Conservation (phyloP, 2,888 invertebrate species). For the Mamestra brassicae region DNA sequence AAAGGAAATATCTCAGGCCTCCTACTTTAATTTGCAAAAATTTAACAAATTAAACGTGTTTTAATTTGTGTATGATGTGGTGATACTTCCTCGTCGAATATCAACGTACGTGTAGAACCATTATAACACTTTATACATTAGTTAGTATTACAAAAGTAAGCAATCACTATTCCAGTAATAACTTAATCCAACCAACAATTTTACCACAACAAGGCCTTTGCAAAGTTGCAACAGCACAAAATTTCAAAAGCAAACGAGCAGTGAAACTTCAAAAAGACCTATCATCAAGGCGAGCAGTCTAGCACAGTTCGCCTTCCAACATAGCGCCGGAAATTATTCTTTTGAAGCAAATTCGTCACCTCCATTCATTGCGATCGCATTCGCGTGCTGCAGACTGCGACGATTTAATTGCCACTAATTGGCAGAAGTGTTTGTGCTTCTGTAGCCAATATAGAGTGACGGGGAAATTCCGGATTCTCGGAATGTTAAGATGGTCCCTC, state of each 20-base stretch:
- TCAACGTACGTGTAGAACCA: too few relatives aligned
- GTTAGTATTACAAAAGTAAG: too few relatives aligned
- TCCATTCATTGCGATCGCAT: slow-evolving; percentile 55
- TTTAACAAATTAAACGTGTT: too few relatives aligned
- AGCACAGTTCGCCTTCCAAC: slow-evolving; percentile 26
- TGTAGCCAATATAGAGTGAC: not conserved
- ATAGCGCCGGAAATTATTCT: slow-evolving; percentile 49
- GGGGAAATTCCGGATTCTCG: too few relatives aligned
- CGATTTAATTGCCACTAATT: slow-evolving; percentile 59
- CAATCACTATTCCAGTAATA: not conserved
- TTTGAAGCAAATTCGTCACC: slow-evolving; percentile 57
- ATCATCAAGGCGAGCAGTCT: slow-evolving; percentile 49
- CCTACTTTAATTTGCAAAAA: too few relatives aligned
- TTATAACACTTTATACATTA: too few relatives aligned
- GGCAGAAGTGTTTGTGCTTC: slow-evolving; percentile 41
- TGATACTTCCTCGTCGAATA: too few relatives aligned
- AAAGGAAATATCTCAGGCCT: too few relatives aligned
- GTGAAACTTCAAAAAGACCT: slow-evolving; percentile 52
- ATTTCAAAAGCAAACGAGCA: slow-evolving; percentile 59
- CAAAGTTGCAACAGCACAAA: slow-evolving; percentile 42
- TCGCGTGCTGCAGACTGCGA: slow-evolving; percentile 43
- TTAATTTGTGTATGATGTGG: too few relatives aligned
- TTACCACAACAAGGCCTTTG: slow-evolving; percentile 10
- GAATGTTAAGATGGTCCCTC: too few relatives aligned
- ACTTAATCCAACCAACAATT: slow-evolving; percentile 5